Percentiles rank a stretch among this genome's conserved stretches.
phyloP scores from a whole-genome alignment of 2,113 vertebrate species.

The Mesoclemmys tuberculata region DNA sequence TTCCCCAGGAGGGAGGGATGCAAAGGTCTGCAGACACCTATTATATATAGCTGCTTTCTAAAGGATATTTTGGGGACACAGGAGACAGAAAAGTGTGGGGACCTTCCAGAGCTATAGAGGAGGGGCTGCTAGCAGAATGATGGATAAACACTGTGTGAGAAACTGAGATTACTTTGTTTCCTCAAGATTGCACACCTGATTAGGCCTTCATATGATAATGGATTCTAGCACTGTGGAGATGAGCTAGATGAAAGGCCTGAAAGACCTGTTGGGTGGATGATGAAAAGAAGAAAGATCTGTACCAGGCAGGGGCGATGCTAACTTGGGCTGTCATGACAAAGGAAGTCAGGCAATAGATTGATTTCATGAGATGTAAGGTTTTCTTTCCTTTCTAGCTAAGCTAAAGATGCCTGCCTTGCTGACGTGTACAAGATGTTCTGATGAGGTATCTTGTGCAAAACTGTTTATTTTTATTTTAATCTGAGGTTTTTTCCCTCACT shows the following conservation, averaged over 20 bases:
- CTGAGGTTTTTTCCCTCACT: neutral
- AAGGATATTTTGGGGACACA: fast-evolving
- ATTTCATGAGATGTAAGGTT: neutral
- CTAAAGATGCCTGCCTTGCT: neutral
- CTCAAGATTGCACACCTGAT: neutral
- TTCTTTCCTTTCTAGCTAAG: neutral
- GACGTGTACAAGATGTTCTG: neutral
- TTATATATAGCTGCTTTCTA: neutral
- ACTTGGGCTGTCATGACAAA: neutral
- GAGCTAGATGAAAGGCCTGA: neutral
- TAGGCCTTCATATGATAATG: too few species aligned
- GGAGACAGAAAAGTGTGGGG: neutral
- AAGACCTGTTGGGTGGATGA: neutral
- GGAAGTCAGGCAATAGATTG: neutral
- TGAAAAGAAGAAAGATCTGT: neutral
- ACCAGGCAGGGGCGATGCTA: neutral
- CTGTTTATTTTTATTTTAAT: neutral
- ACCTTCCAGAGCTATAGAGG: neutral
- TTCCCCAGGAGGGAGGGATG: fast-evolving
- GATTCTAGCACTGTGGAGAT: neutral
- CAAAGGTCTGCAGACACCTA: neutral
- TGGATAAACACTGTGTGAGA: neutral
- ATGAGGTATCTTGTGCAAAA: neutral
- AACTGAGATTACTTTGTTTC: neutral
- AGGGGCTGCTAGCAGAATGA: too few species aligned